Conservation (phyloP, 1,140 invertebrate species). For the Heliconius eleuchia region DNA sequence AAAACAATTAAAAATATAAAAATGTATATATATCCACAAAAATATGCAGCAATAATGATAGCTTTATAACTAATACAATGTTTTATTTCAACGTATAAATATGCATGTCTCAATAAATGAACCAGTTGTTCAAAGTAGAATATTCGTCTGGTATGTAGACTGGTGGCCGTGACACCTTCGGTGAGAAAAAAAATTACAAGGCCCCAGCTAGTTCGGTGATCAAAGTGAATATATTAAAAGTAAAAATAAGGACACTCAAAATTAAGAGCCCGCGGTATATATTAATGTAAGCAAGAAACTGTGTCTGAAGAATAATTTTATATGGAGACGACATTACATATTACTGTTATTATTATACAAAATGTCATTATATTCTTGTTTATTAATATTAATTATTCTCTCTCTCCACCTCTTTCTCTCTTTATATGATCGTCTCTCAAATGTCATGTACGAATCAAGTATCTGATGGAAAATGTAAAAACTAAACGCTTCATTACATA, state of each 20-base stretch:
- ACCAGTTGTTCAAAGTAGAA: conserved; percentile 28
- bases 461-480: background rate
- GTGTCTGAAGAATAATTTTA: conserved; percentile 2
- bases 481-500: background rate
- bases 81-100: background rate
- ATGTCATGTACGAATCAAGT: background rate
- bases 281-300: conserved; percentile 5
- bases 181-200: conserved; percentile 30
- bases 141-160: conserved; percentile 27
- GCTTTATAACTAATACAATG: background rate
- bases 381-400: background rate
- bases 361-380: background rate
- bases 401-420: background rate
- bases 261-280: conserved; percentile 17
- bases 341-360: background rate
- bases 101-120: conserved; percentile 7
- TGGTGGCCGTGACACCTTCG: conserved; percentile 34
- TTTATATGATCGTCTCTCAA: too few relatives aligned
- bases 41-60: background rate
- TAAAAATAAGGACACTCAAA: conserved; percentile 27
- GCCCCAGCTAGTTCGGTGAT: conserved; percentile 23
- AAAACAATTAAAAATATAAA: background rate
- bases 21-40: background rate
- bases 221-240: conserved; percentile 26
- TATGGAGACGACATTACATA: background rate